phyloP scores from a whole-genome alignment of 2,888 invertebrate species.

The Drosophila colorata region DNA sequence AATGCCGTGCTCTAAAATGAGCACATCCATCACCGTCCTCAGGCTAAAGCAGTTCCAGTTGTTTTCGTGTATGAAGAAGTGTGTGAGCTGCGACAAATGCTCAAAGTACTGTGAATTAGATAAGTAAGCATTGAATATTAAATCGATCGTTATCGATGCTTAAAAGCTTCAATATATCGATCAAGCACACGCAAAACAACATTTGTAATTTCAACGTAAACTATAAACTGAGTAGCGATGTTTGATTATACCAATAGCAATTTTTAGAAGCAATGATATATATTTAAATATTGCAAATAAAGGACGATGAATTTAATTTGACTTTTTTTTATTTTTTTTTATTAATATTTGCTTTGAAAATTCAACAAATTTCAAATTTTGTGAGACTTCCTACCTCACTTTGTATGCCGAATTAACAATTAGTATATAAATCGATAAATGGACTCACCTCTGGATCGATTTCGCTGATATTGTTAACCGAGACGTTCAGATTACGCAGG shows the following conservation, averaged over 20 bases:
- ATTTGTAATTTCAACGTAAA: too few relatives aligned
- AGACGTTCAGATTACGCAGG: constrained; percentile 76
- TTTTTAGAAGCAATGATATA: too few relatives aligned
- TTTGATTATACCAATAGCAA: too few relatives aligned
- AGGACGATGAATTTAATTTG: too few relatives aligned
- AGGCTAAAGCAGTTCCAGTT: constrained; percentile 83
- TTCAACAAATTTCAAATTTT: too few relatives aligned
- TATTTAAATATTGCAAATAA: too few relatives aligned
- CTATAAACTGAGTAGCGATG: too few relatives aligned
- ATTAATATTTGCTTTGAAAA: too few relatives aligned
- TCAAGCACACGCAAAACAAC: too few relatives aligned
- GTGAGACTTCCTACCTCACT: too few relatives aligned
- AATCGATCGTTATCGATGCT: neutral
- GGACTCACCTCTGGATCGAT: constrained; percentile 62
- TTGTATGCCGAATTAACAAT: neutral
- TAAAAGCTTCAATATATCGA: neutral
- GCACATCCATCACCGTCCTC: constrained; percentile 71
- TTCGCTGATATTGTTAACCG: constrained; percentile 74
- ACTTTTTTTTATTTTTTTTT: too few relatives aligned
- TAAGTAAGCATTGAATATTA: neutral
- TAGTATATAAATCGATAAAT: neutral
- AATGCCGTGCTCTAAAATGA: constrained; percentile 70
- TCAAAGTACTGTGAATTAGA: constrained; percentile 42
- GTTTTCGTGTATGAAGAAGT: constrained; percentile 81
- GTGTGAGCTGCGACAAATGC: constrained; percentile 68